Base-by-base conservation (phyloP, 2,797 vertebrate genomes). In the Pantherophis vulpinus region DNA sequence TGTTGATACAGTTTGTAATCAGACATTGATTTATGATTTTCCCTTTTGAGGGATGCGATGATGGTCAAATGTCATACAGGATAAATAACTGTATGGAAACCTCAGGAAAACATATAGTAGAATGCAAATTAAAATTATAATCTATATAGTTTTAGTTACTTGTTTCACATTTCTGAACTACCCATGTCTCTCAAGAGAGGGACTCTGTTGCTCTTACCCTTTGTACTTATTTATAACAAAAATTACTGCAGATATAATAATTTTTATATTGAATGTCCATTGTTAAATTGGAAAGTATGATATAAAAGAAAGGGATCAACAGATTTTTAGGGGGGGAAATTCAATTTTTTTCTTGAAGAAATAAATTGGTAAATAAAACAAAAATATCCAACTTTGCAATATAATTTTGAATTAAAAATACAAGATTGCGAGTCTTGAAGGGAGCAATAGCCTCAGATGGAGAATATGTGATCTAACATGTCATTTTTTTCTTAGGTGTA, bases 381-480 rank as follows among this genome's bases (percentile, higher is more conserved):
- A 32, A 74, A 92, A 56, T 11, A 86, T 63, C 25, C n/a, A 89
- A 27, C 25, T 56, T 63, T n/a, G 8, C 56, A 59, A 91, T 63
- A 25, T 86, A 47, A 89, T 63, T 88, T 89, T 70, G 42, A 51
- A 91, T 59, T 86, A 86, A 27, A 58, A 89, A 87, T 59, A 54
- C 60, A 61, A 47, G 12, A 20, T n/a, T 91, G 7, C 60, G n/a
- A 90, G 47, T 87, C 70, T 58, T n/a, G 4, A 51, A 95, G 90
- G 89, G 37, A 14, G 32, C 25, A 94, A 56, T 3, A 51, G 4
- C 74, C 70, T 94, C n/a, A 95, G 91, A 91, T 0, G 91, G 7
- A 94, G 59, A 92, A 86, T 86, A 91, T 92, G 86, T 94, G 58
- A 93, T 88, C 88, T 32, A 90, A 94, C 93, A 91, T 55, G 20